phyloP scores from a whole-genome alignment of 2,888 invertebrate species.

The Brachypterus glaber region DNA sequence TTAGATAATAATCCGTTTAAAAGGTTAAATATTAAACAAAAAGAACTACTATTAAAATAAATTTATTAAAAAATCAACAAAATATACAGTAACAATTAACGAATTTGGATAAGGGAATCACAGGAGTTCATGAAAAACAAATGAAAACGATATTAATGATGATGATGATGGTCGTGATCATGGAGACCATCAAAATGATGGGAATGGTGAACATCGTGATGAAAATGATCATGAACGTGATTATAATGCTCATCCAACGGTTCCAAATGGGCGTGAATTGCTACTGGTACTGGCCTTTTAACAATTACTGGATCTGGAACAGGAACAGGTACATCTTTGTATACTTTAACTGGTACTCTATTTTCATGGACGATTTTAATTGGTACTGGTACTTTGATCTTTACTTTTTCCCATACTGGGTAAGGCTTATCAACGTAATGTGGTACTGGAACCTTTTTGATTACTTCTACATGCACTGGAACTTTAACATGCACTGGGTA shows the following conservation, averaged over 20 bases:
- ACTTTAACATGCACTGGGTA: slow-evolving; percentile 41
- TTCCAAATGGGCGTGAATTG: slow-evolving; percentile 21
- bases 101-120: too few relatives aligned
- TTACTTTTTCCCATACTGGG: slow-evolving; percentile 31
- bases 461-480: slow-evolving; percentile 29
- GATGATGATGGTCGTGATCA: not conserved
- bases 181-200: too few relatives aligned
- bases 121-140: too few relatives aligned
- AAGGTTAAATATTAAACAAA: too few relatives aligned
- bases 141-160: too few relatives aligned
- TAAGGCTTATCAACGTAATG: slow-evolving; percentile 29
- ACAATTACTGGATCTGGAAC: slow-evolving; percentile 31
- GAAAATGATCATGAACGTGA: slow-evolving; percentile 11
- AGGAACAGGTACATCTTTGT: slow-evolving; percentile 39
- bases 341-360: slow-evolving; percentile 41
- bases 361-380: slow-evolving; percentile 38
- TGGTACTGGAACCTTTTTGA: slow-evolving; percentile 22
- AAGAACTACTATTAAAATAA: too few relatives aligned
- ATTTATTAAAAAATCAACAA: too few relatives aligned
- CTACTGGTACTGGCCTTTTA: slow-evolving; percentile 23
- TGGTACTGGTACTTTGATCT: slow-evolving; percentile 31
- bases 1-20: too few relatives aligned
- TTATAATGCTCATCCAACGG: slow-evolving; percentile 15
- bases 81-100: too few relatives aligned
- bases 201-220: slow-evolving; percentile 6